Base-by-base conservation (phyloP, 2,888 invertebrate species). In the Asteroscopus sphinx region DNA sequence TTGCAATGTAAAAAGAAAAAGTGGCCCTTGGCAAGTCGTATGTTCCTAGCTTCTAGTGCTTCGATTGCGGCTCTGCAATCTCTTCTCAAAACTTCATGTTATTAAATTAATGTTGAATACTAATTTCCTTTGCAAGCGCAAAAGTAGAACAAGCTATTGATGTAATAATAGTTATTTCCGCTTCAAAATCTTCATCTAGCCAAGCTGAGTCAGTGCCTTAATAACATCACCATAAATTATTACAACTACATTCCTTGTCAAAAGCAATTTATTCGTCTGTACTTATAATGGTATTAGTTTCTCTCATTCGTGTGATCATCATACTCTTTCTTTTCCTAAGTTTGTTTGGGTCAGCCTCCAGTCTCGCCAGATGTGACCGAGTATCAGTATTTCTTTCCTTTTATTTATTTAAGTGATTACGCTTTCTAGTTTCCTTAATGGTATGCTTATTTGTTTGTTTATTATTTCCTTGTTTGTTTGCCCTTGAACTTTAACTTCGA, bases 401-500 rank as follows among this genome's bases (percentile, higher is more conserved):
- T 15, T 25, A 1, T 33, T 46, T 15, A 7, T 55, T 65, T 54
- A 15, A 25, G 13, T 33, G 37, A 35, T 32, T 13, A 8, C 25
- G 35, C 1, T 28, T 60, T 41, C 41, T 35, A 44, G 62, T 54
- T 68, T 47, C 16, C 45, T 36, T 45, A 48, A 26, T 64, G 11
- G 25, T 21, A 21, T 21, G 4, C 4, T 32, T n/a, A n/a, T n/a
- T 28, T 66, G 39, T 51, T 39, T 62, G 32, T 64, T 35, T 44
- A 32, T 36, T 7, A 44, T 44, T 44, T n/a, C 21, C 11, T 49
- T 40, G 13, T 16, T 0, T 1, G 30, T 25, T 28, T 68, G 36
- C 11, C 70, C 70, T 63, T 64, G 57, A 64, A 56, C 51, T 69
- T 45, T 30, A 13, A 21, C n/a, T 16, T 56, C 9, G 7, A 11